Base-by-base conservation (phyloP, 2,113 vertebrate species). In the Carassius gibelio region DNA sequence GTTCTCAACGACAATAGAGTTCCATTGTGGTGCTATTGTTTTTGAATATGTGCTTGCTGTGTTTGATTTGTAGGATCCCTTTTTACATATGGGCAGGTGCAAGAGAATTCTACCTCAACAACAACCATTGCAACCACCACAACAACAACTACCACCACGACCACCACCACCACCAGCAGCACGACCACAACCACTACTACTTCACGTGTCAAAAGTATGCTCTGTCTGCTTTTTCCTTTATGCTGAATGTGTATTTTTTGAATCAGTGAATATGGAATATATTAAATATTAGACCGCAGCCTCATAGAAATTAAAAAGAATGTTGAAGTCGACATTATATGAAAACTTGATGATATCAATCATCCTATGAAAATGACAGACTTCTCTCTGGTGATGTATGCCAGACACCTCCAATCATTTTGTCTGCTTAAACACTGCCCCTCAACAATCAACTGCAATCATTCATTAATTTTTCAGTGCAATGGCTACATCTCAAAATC, bases 121-220 rank as follows among this genome's bases (percentile, higher is more conserved):
- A 76, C 89, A 23, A 88, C 88, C 6, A 86, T 75, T 80, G 82
- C 87, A 68, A 82, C 83, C 1, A 84, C 87, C n/a, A 45, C 78
- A 45, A 84, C 89, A 9, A 87, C 76, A 23, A 88, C 76, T 30
- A 85, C 89, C 62, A 80, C 66, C 3, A 45, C 23, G 1, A 75
- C 79, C 45, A 86, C 14, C 55, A 61, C 81, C 13, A 42, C 85
- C 21, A 81, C 77, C 82, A 78, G 34, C 87, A 66, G 71, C 8
- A 55, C 80, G 23, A 48, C 2, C 2, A 84, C 88, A 23, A 79
- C 90, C 21, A 85, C 62, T 1, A 90, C 66, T 77, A 84, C 81
- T 59, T 83, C 48, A 50, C 90, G 89, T 50, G 88, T 89, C 69
- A 94, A 90, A 92, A 93, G 95, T 95, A 91, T 89, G 94, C 88